phyloP scores from a whole-genome alignment of 1,140 invertebrate genomes.

The Brachionus angularis region DNA sequence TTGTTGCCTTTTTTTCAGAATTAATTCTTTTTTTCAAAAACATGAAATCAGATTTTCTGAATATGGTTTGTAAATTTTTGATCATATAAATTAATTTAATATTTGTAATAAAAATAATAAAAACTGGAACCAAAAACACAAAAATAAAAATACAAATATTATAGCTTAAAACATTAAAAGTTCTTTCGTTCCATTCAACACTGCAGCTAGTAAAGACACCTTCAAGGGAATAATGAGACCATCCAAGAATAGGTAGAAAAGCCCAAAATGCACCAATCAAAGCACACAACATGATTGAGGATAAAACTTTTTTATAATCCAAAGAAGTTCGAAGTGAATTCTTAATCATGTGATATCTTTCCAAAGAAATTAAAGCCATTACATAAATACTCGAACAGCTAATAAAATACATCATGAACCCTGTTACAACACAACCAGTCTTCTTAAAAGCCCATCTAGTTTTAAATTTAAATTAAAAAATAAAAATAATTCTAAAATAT shows the following conservation, averaged over 20 bases:
- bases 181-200: slow-evolving; percentile 37
- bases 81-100: slow-evolving; percentile 25
- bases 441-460: slow-evolving; percentile 4
- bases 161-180: slow-evolving; percentile 37
- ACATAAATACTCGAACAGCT: slow-evolving; percentile 39
- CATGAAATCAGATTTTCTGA: not conserved
- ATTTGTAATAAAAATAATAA: not conserved
- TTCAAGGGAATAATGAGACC: slow-evolving; percentile 40
- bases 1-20: slow-evolving; percentile 16
- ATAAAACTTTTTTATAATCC: not conserved
- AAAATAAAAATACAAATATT: slow-evolving; percentile 29
- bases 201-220: slow-evolving; percentile 19
- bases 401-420: slow-evolving; percentile 32
- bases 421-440: not conserved
- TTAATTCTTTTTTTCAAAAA: not conserved
- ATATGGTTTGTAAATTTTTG: not conserved
- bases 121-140: slow-evolving; percentile 26
- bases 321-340: slow-evolving; percentile 3
- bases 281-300: not conserved
- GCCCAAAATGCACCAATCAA: not conserved
- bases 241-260: slow-evolving; percentile 3
- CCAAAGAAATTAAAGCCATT: slow-evolving; percentile 11
- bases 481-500: not conserved
- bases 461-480: not conserved
- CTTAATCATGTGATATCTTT: slow-evolving; percentile 24